Percentiles rank a stretch among this genome's conserved stretches.
phyloP scores from a whole-genome alignment of 2,797 vertebrate species.

The Etheostoma nigrum region DNA sequence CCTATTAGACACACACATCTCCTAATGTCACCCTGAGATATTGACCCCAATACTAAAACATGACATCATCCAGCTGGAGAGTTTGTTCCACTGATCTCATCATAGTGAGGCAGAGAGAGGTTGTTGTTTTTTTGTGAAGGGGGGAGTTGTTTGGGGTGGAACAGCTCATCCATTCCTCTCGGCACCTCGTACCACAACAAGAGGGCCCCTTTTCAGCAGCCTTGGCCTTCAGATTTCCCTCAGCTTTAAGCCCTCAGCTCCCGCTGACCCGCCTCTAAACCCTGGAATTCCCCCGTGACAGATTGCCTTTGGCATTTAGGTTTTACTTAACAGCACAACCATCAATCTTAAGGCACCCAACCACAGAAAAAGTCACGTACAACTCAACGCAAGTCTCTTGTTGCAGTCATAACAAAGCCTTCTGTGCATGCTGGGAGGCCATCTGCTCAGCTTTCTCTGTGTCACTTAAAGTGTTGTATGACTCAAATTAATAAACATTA shows the following conservation, averaged over 20 bases:
- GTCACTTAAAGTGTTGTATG: slow-evolving; percentile 1
- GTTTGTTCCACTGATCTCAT: slow-evolving; percentile 78
- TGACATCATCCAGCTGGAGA: slow-evolving; percentile 70
- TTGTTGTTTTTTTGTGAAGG: slow-evolving; percentile 19
- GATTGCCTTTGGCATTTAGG: slow-evolving; percentile 39
- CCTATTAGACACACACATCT: slow-evolving; percentile 14
- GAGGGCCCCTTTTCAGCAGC: slow-evolving; percentile 68
- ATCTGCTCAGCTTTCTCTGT: slow-evolving; percentile 22
- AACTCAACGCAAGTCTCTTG: not conserved
- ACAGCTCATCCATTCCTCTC: slow-evolving; percentile 65
- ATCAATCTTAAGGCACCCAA: slow-evolving; percentile 44
- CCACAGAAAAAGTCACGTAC: slow-evolving; percentile 7
- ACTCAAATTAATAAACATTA: slow-evolving; percentile 11
- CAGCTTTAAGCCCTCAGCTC: slow-evolving; percentile 38
- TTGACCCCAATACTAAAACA: slow-evolving; percentile 61
- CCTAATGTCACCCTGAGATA: slow-evolving; percentile 51
- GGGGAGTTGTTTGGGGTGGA: slow-evolving; percentile 37
- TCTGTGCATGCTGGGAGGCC: slow-evolving; percentile 12
- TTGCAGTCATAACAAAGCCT: slow-evolving; percentile 17
- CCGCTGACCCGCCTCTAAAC: slow-evolving; percentile 52
- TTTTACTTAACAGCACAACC: slow-evolving; percentile 41
- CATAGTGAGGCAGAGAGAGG: slow-evolving; percentile 43
- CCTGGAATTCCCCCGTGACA: slow-evolving; percentile 64
- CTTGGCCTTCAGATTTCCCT: slow-evolving; percentile 53
- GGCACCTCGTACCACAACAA: slow-evolving; percentile 77